Evolutionary conservation across 2,797 vertebrate species (phyloP).

Genomic region (Leptodactylus fallax): DNA sequence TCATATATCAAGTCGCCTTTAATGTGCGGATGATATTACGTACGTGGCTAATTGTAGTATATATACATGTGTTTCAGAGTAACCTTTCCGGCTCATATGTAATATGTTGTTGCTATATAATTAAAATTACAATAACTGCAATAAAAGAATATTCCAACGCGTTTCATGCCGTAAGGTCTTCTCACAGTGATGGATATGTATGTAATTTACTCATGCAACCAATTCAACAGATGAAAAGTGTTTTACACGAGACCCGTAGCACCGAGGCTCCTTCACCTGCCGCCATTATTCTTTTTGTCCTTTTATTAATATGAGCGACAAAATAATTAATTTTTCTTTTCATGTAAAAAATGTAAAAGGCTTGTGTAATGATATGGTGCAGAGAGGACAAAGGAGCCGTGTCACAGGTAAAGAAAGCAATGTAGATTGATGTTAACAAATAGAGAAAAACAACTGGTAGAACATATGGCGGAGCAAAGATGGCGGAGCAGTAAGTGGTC

Average conservation of each 20-base stretch:
- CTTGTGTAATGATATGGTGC: slow-evolving; percentile 5
- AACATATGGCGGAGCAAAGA: neutral
- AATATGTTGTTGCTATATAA: slow-evolving; percentile 43
- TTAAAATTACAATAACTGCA: slow-evolving; percentile 32
- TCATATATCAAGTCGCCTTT: neutral
- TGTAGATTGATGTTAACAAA: neutral
- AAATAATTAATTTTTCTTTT: slow-evolving; percentile 40
- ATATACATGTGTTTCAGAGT: slow-evolving; percentile 8
- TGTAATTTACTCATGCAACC: slow-evolving; percentile 45
- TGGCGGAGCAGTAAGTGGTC: neutral
- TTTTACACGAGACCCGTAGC: slow-evolving; percentile 6
- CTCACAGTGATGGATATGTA: slow-evolving; percentile 35
- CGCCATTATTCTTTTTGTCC: neutral
- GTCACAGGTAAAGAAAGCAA: neutral
- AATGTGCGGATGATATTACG: slow-evolving; percentile 13
- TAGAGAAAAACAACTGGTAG: neutral
- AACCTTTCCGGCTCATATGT: slow-evolving; percentile 32
- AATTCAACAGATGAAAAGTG: slow-evolving; percentile 10
- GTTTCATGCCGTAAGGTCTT: neutral
- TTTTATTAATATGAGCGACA: slow-evolving; percentile 18
- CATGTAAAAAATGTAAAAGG: neutral
- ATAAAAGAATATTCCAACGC: slow-evolving; percentile 5
- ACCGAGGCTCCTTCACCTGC: neutral
- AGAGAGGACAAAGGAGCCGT: neutral
- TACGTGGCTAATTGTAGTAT: slow-evolving; percentile 20